Conservation (phyloP, 53 echinoderm and acorn worm genomes). For the Luidia sarsii region DNA sequence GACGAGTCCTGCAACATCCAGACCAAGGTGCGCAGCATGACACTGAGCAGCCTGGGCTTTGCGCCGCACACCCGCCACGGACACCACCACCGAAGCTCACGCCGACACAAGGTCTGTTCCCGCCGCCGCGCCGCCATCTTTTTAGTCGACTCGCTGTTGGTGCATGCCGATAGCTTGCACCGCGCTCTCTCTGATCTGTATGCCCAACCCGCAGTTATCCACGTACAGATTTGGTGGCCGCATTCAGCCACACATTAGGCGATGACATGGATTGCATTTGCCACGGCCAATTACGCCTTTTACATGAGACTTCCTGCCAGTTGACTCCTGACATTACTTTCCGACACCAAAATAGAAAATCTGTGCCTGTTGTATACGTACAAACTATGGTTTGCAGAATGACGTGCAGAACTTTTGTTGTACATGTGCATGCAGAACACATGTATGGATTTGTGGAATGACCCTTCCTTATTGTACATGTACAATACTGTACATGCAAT, state of each 20-base stretch:
- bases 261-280: no score
- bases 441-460: not conserved
- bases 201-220: not conserved
- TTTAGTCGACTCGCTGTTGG: not conserved
- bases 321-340: not conserved
- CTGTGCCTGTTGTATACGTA: not conserved
- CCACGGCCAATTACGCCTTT: no score
- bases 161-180: not conserved
- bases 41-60: constrained; percentile 29
- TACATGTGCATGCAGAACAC: not conserved
- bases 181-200: not conserved
- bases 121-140: not conserved
- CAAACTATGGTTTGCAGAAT: no score
- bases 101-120: constrained; percentile 40
- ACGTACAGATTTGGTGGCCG: not conserved
- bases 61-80: constrained; percentile 31
- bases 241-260: no score
- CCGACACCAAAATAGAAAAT: not conserved
- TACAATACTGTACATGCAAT: not conserved
- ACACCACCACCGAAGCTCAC: constrained; percentile 38
- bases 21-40: constrained; percentile 69
- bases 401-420: not conserved
- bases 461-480: not conserved
- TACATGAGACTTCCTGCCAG: not conserved
- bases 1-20: constrained; percentile 74